Evolutionary conservation across 2,113 vertebrate genomes (phyloP), one percentile per base, ranked within the genome.

Genomic region (Megatriorchis doriae): DNA sequence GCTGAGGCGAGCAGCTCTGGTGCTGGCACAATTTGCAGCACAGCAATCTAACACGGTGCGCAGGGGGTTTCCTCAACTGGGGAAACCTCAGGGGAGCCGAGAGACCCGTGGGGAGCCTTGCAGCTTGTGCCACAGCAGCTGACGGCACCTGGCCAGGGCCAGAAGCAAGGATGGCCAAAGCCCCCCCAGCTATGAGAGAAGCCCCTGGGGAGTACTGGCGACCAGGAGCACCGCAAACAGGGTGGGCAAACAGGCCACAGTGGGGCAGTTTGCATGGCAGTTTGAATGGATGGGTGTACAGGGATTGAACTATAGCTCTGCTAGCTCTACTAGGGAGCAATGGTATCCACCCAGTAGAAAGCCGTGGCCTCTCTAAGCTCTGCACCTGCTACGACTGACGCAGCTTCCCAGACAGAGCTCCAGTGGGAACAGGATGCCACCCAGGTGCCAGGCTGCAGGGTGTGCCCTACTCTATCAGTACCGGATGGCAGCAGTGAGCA

Each of bases 1-100:
- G 40, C 32, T 1, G 2, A 81, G 19, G 29, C 2, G 1, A 72
- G n/a, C 31, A 45, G 38, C 34, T 81, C 34, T 4, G 10, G 10
- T 42, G 29, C 32, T 1, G 6, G 16, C 53, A 42, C 0, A 0
- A 34, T 62, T 9, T 1, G 1, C 22, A 59, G 21, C 1, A 0
- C 18, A 79, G 13, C 2, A 2, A 11, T 66, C 36, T 21, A 34
- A 3, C 7, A 3, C 1, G 1, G 29, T 19, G 6, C 3, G 11
- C 10, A 32, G 3, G 4, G 5, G 6, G 5, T 47, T 95, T 91
- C 27, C 21, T 45, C 4, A 72, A 22, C 5, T 2, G 1, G 8
- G 15, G 48, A 10, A 73, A 29, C 18, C 17, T 67, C 16, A 4
- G 23, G 6, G 11, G 5, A n/a, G 5, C 11, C 4, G 31, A 53